Base-by-base conservation (phyloP, 2,888 invertebrate species). In the Lysandra bellargus region DNA sequence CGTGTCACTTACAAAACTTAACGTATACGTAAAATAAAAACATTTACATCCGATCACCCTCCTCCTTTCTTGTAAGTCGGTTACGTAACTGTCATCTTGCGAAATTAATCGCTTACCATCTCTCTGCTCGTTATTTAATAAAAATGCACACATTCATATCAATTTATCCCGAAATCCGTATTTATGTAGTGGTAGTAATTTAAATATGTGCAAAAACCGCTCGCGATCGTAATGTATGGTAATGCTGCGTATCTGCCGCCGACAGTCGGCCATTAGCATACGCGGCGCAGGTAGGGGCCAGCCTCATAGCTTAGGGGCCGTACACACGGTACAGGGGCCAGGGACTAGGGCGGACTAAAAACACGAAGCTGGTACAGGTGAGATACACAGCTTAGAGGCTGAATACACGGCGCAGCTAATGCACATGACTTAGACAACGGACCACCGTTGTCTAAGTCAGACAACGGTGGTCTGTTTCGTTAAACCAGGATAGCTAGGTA, bases 131-230 rank as follows among this genome's bases (percentile, higher is more conserved):
- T 17, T 53, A 9, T 53, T 53, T n/a, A 4, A 3, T 7, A 23
- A 61, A 61, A 23, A 61, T n/a, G 7, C 7, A 61, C 30, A 64
- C 64, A 3, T 64, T 64, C 14, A 33, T 69, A 33, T 33, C 9
- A 33, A 33, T 30, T 64, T 30, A 1, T 12, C 12, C 30, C 17
- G 14, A 33, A 69, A 69, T 69, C 69, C 14, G 64, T 64, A 64
- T 64, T 64, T 64, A 64, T 64, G 69, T 69, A 69, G 69, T 69
- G 69, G 5, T 14, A 69, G 69, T 64, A 23, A 12, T 64, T 69
- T 69, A 69, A 69, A 69, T 69, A 33, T 23, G 33, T 17, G 37
- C 69, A 69, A 69, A 69, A 69, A 69, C 33, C 12, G 4, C 14
- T 12, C 14, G 12, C 33, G 69, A 37, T 69, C 69, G 69, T 69